Evolutionary conservation across 2,888 invertebrate species (phyloP).

Genomic region (Sarcophaga carnaria): DNA sequence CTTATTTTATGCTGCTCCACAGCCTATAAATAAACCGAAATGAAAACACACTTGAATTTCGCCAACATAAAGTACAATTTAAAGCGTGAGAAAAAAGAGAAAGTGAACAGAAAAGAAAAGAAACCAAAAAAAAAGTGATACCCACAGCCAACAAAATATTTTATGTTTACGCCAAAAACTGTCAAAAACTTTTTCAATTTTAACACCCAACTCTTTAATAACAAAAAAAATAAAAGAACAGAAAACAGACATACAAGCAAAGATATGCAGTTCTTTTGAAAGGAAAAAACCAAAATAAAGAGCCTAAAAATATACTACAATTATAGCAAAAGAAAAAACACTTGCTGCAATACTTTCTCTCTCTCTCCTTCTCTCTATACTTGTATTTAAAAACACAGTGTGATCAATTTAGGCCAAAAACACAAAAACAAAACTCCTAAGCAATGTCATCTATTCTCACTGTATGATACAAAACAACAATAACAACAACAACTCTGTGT

Average conservation of each 20-base stretch:
- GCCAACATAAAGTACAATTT: background rate
- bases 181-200: conserved; percentile 65
- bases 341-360: too few species aligned
- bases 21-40: conserved; percentile 30
- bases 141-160: conserved; percentile 25
- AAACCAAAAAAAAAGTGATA: background rate
- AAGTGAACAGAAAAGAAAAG: conserved; percentile 12
- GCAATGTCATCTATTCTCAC: too few species aligned
- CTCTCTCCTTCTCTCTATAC: too few species aligned
- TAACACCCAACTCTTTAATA: conserved; percentile 31
- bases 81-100: background rate
- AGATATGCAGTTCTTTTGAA: background rate
- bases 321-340: background rate
- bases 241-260: background rate
- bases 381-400: conserved; percentile 1
- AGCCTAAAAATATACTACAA: conserved; percentile 10
- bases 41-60: conserved; percentile 38
- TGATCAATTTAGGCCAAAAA: conserved; percentile 60
- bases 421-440: background rate
- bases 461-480: too few species aligned
- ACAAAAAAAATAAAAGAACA: conserved; percentile 28
- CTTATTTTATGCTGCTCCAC: too few species aligned
- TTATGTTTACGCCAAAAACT: conserved; percentile 65
- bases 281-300: too few species aligned
- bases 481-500: background rate